Base-by-base conservation (phyloP, 1,140 invertebrate species). In the Stegodyphus dumicola region DNA sequence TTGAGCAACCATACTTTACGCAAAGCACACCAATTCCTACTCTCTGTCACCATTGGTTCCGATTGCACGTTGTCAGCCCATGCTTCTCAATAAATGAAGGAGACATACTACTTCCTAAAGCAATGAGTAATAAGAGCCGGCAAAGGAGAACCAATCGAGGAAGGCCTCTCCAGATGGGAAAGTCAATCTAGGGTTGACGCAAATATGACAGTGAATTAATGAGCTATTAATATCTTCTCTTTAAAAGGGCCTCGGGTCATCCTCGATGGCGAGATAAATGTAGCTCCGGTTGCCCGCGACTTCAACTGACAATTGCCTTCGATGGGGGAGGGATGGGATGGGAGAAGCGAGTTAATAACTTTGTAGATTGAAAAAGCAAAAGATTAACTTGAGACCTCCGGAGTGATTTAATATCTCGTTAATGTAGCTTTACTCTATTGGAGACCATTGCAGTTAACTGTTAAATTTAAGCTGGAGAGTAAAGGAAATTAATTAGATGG, bases 131-230 rank as follows among this genome's bases (percentile, higher is more conserved):
- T 33, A 33, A 33, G 33, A 33, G 33, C 33, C 33, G 33, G 33
- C 33, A 33, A 33, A 33, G 33, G 33, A 33, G 33, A 33, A 33
- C 33, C 33, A 33, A 33, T 33, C 33, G 33, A 33, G 33, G 33
- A 33, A 33, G 33, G 33, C 33, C 5, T 60, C 56, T 60, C 56
- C 56, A 15, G 33, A 9, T 10, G 56, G 15, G 15, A 60, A 60
- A 60, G 56, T 60, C 56, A 60, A 60, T 60, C 1, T 1, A 67
- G 65, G 17, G 17, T 67, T 67, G 65, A 67, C 65, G 65, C 65
- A 67, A 67, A 67, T 67, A 18, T 67, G 65, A 67, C 65, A 67
- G 65, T 67, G 65, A 67, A 67, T 67, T 67, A 67, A 67, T 67
- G 65, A 67, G 65, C 65, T 18, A 67, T 67, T 67, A 67, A 67